Percentiles rank a stretch among this genome's conserved stretches.
Evolutionary conservation across 2,113 vertebrate genomes (phyloP).

Genomic region (Gymnocephalus cernua): DNA sequence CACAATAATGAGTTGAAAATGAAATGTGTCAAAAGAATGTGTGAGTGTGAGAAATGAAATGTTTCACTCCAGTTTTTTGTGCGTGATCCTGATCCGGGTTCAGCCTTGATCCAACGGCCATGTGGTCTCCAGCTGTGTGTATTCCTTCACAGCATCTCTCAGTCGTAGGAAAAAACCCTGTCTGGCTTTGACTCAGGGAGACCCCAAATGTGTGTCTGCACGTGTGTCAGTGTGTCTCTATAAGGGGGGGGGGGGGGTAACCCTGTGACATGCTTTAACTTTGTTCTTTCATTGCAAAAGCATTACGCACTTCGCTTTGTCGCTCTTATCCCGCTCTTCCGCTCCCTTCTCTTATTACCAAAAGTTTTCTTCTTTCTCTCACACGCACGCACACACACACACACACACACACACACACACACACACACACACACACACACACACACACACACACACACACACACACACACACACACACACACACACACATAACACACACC

Average conservation of each 20-base stretch:
- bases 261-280: conserved; percentile 41
- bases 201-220: conserved; percentile 49
- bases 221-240: conserved; percentile 33
- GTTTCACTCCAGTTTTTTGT: neutral
- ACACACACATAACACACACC: conserved; percentile 22
- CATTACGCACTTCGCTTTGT: neutral
- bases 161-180: conserved; percentile 12
- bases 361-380: neutral
- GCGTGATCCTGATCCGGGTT: neutral
- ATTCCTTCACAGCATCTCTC: conserved; percentile 32
- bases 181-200: conserved; percentile 59
- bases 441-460: neutral
- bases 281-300: conserved; percentile 36
- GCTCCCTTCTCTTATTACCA: neutral
- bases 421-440: neutral
- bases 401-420: neutral
- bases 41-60: conserved; percentile 5
- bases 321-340: neutral
- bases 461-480: neutral
- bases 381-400: neutral
- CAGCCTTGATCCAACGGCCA: conserved; percentile 27
- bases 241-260: conserved; percentile 19
- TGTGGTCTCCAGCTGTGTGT: conserved; percentile 70
- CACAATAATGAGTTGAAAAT: neutral
- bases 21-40: neutral